Evolutionary conservation across 35 echinoderm and acorn worm species (phyloP).

Genomic region (Holothuria glaberrima): DNA sequence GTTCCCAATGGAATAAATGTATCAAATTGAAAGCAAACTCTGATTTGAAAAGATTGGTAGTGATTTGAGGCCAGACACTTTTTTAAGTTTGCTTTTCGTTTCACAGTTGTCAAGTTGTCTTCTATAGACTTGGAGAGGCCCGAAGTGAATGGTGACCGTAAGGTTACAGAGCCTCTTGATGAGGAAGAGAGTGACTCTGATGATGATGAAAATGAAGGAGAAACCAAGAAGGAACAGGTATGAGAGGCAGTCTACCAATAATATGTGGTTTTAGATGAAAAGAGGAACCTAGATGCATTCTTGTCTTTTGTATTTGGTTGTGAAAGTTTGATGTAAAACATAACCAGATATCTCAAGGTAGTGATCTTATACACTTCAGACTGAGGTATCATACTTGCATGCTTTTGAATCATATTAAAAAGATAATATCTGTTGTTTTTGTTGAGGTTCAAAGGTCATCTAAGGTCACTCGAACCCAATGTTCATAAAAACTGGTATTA

Average conservation of each 20-base stretch:
- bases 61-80: no score
- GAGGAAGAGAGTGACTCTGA: constrained; percentile 50
- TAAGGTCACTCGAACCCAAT: no score
- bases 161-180: neutral
- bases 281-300: neutral
- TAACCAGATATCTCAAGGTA: neutral
- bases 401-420: neutral
- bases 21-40: no score
- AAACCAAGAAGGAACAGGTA: constrained; percentile 52
- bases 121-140: neutral
- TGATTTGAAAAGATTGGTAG: no score
- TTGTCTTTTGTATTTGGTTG: neutral
- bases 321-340: neutral
- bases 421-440: no score
- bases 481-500: no score
- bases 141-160: constrained; percentile 1
- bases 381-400: neutral
- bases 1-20: no score
- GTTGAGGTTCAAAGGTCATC: neutral
- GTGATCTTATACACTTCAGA: neutral
- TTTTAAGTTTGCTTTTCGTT: neutral
- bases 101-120: neutral
- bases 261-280: neutral
- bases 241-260: neutral
- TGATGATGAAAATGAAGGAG: constrained; percentile 36